Evolutionary conservation across 2,113 vertebrate genomes (phyloP).

Genomic region (Mesembrinibis cayennensis): DNA sequence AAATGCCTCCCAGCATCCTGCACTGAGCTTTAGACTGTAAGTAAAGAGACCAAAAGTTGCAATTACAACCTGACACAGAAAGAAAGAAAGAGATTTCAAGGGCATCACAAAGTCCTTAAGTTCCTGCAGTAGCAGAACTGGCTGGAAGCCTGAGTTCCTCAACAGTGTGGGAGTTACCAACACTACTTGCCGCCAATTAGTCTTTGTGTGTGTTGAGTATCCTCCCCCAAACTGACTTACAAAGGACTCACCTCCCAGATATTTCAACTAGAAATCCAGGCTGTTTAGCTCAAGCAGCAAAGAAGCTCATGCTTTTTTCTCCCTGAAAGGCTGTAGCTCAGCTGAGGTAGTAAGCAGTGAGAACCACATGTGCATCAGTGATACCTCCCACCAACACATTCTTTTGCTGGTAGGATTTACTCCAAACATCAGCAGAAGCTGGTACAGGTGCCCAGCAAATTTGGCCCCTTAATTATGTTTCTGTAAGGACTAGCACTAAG

Average conservation of each 20-base stretch:
- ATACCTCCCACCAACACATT: neutral
- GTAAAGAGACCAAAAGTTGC: neutral
- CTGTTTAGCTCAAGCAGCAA: neutral
- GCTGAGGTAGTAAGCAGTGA: neutral
- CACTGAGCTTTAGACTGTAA: neutral
- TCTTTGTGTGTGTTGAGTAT: conserved; percentile 30
- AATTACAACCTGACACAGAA: neutral
- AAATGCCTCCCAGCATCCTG: neutral
- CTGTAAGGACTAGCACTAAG: neutral
- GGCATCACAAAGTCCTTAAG: conserved; percentile 17
- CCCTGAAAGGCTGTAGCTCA: neutral
- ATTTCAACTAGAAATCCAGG: conserved; percentile 1
- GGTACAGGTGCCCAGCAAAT: neutral
- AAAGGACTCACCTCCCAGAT: conserved; percentile 17
- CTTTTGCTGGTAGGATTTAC: neutral
- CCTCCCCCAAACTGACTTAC: conserved; percentile 25
- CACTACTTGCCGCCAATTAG: conserved; percentile 37
- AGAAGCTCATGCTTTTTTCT: neutral
- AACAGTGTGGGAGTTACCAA: conserved; percentile 21
- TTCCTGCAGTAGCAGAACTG: conserved; percentile 7
- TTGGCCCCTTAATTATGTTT: neutral
- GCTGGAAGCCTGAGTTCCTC: conserved; percentile 10
- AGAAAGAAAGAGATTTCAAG: neutral
- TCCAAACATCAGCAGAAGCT: neutral
- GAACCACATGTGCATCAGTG: neutral